A percentile compares a stretch with the other conserved stretches of the same genome.
phyloP scores from a whole-genome alignment of 1,140 invertebrate genomes.

The Marisa cornuarietis region DNA sequence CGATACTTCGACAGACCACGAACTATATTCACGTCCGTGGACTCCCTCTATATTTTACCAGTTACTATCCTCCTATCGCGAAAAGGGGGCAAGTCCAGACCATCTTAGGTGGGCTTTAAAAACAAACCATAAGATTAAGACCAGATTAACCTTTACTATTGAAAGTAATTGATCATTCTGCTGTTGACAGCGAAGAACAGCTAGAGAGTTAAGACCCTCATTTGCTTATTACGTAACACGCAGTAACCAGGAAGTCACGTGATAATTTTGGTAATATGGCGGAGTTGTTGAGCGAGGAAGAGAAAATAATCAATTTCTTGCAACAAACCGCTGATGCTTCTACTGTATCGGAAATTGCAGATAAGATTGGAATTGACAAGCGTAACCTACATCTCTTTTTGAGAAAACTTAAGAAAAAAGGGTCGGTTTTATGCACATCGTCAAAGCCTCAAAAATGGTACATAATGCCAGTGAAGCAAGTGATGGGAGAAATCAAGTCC shows the following conservation, averaged over 20 bases:
- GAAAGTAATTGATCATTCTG: not conserved
- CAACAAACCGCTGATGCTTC: not conserved
- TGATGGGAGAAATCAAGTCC: too few species aligned
- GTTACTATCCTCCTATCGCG: too few species aligned
- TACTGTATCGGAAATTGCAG: not conserved
- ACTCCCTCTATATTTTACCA: too few species aligned
- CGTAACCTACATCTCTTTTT: not conserved
- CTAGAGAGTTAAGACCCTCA: too few species aligned
- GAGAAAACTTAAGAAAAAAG: not conserved
- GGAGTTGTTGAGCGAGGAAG: not conserved
- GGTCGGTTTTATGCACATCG: not conserved
- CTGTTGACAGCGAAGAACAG: slow-evolving; percentile 4
- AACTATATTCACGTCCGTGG: too few species aligned
- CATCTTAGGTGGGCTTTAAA: too few species aligned
- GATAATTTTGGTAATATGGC: not conserved
- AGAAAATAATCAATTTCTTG: not conserved
- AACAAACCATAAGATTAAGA: not conserved
- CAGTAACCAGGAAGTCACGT: not conserved
- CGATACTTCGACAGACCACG: too few species aligned
- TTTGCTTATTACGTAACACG: not conserved
- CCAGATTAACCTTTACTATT: not conserved
- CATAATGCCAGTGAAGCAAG: not conserved
- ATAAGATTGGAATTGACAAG: not conserved
- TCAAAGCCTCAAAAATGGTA: slow-evolving; percentile 7
- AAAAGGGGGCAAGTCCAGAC: not conserved